Percentiles rank a stretch among this genome's conserved stretches.
These are phyloP conservation scores for Sibirionetta formosa DNA, from an alignment of 2,797 vertebrate genomes.

Conservation along the genomic window DNA sequence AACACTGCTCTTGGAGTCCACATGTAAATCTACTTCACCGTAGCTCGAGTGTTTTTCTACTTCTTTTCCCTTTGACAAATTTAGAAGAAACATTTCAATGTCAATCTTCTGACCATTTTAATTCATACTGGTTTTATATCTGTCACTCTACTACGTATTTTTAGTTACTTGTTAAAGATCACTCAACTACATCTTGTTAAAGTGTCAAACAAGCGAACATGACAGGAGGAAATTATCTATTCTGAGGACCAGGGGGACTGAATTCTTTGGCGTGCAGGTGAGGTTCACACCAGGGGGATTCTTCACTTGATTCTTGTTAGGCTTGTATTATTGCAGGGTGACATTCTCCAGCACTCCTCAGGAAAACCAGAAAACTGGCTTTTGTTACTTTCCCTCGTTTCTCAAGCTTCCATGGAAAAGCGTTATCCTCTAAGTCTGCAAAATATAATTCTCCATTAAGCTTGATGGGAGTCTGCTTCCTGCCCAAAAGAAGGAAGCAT, in stretches of 20 bases:
- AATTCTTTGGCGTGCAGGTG: not conserved
- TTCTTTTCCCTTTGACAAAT: not conserved
- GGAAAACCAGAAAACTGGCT: not conserved
- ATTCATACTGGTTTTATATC: slow-evolving; percentile 29
- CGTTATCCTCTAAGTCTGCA: not conserved
- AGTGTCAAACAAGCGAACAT: not conserved
- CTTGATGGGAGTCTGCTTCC: not conserved
- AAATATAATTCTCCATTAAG: not conserved
- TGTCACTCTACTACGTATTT: slow-evolving; percentile 26
- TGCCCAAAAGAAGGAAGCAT: not conserved
- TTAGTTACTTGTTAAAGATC: slow-evolving; percentile 41
- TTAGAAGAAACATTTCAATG: slow-evolving; percentile 9
- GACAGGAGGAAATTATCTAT: not conserved
- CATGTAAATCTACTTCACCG: not conserved
- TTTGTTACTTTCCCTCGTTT: not conserved
- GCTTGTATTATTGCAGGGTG: not conserved
- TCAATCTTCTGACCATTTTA: slow-evolving; percentile 44
- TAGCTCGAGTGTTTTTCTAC: not conserved
- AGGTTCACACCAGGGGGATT: not conserved
- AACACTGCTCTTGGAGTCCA: not conserved
- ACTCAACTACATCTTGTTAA: not conserved
- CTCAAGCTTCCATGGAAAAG: not conserved
- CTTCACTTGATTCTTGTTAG: not conserved
- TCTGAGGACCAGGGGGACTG: not conserved
- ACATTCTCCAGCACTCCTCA: not conserved